These are phyloP conservation scores for Bovichtus variegatus DNA, from an alignment of 2,797 vertebrate genomes.

Conservation along the genomic window DNA sequence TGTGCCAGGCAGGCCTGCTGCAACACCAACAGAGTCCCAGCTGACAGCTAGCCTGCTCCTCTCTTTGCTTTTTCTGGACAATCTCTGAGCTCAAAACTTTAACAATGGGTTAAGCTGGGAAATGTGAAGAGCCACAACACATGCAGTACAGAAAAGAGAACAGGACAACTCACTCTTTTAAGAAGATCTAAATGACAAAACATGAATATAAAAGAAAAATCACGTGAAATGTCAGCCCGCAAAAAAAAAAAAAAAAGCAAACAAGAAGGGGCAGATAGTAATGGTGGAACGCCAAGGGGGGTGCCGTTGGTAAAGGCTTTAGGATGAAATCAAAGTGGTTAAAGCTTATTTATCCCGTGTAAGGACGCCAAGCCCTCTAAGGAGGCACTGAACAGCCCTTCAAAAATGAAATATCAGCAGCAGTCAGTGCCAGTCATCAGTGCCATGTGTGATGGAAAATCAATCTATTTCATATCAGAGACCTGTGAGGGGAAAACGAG, in stretches of 20 bases:
- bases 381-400: conserved; percentile 66
- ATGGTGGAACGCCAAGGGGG: conserved; percentile 40
- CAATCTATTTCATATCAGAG: conserved; percentile 85
- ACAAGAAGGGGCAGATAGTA: conserved; percentile 24
- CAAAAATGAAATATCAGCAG: conserved; percentile 84
- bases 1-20: conserved; percentile 78
- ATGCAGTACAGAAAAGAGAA: conserved; percentile 23
- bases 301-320: conserved; percentile 50
- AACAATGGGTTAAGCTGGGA: conserved; percentile 54
- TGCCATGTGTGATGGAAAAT: conserved; percentile 84
- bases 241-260: conserved; percentile 38
- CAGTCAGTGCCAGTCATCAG: conserved; percentile 85
- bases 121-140: conserved; percentile 26
- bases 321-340: conserved; percentile 78
- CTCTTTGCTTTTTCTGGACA: conserved; percentile 57
- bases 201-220: conserved; percentile 27
- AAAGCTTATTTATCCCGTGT: conserved; percentile 84
- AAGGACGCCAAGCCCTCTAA: conserved; percentile 77
- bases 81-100: conserved; percentile 58
- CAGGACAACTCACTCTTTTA: conserved; percentile 4
- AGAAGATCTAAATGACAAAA: not conserved
- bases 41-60: conserved; percentile 77
- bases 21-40: conserved; percentile 76
- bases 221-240: conserved; percentile 25
- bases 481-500: conserved; percentile 71